Conservation (phyloP, 2,797 vertebrate species). For the Chloroceryle inda region DNA sequence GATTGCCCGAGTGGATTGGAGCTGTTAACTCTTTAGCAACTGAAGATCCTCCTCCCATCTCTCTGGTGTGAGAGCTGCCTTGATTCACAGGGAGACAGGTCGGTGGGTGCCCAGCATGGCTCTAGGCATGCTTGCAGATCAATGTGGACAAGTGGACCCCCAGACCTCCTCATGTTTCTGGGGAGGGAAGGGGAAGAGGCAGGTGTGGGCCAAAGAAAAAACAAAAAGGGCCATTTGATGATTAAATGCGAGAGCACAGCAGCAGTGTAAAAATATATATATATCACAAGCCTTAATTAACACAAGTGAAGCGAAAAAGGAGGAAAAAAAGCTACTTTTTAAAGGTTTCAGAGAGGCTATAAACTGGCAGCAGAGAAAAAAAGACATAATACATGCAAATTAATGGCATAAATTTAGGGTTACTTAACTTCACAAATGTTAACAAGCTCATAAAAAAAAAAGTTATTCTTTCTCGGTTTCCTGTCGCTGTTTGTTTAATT, state of each 20-base stretch:
- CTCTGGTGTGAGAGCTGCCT: neutral
- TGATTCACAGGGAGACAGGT: neutral
- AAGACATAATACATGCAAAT: slow-evolving; percentile 75
- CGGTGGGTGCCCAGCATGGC: neutral
- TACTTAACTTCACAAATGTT: slow-evolving; percentile 81
- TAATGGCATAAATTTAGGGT: slow-evolving; percentile 78
- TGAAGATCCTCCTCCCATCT: neutral
- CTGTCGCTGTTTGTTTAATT: slow-evolving; percentile 69
- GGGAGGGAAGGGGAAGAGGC: neutral
- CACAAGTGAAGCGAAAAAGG: slow-evolving; percentile 64
- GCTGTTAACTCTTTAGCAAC: slow-evolving; percentile 37
- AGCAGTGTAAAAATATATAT: slow-evolving; percentile 60
- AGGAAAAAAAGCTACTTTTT: slow-evolving; percentile 64
- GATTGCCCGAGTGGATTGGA: neutral
- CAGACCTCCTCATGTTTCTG: neutral
- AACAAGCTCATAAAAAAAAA: slow-evolving; percentile 80
- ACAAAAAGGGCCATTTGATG: slow-evolving; percentile 46
- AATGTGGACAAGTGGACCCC: neutral
- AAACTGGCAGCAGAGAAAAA: slow-evolving; percentile 54
- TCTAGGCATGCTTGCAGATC: neutral
- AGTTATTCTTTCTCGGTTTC: slow-evolving; percentile 73
- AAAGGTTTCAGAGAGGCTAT: slow-evolving; percentile 71
- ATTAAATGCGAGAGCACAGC: slow-evolving; percentile 53
- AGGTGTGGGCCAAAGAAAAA: neutral
- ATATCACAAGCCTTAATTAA: slow-evolving; percentile 77